Conservation (phyloP, 2,888 invertebrate genomes). For the Drosophila lutescens region DNA sequence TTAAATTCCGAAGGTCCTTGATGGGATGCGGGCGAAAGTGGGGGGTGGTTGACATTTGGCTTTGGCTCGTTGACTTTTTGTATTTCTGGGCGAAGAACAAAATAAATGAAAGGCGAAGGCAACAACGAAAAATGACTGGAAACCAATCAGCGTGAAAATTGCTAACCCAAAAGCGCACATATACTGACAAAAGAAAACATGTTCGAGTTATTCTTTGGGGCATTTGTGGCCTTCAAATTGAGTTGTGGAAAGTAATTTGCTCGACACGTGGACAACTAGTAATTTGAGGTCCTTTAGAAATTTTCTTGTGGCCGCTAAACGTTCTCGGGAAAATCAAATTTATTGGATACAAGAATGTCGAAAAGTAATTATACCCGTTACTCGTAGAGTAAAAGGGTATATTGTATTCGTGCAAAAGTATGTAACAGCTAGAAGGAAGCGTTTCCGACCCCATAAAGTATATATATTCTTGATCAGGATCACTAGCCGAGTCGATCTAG, state of each 20-base stretch:
- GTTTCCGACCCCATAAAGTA: too few species aligned
- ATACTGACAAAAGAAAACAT: slow-evolving; percentile 14
- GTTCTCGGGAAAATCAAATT: not conserved
- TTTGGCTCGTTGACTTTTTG: slow-evolving; percentile 71
- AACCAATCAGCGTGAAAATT: slow-evolving; percentile 80
- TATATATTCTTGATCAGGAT: too few species aligned
- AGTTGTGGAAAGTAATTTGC: slow-evolving; percentile 52
- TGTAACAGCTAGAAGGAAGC: too few species aligned
- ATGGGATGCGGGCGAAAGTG: not conserved
- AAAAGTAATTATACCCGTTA: too few species aligned
- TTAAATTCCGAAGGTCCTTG: slow-evolving; percentile 73
- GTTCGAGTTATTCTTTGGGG: slow-evolving; percentile 34
- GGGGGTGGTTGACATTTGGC: slow-evolving; percentile 60
- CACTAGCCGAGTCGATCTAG: too few species aligned
- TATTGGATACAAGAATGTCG: not conserved
- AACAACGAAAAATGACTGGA: slow-evolving; percentile 63
- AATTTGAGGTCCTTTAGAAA: not conserved
- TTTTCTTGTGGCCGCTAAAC: not conserved
- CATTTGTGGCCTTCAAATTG: slow-evolving; percentile 63
- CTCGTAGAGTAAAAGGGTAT: too few species aligned
- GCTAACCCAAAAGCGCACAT: slow-evolving; percentile 47
- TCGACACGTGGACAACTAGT: slow-evolving; percentile 32
- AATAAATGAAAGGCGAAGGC: slow-evolving; percentile 44
- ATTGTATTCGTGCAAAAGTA: too few species aligned
- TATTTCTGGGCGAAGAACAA: slow-evolving; percentile 27